Base-by-base conservation (phyloP, 2,113 vertebrate genomes). In the Leptobrachium leishanense region DNA sequence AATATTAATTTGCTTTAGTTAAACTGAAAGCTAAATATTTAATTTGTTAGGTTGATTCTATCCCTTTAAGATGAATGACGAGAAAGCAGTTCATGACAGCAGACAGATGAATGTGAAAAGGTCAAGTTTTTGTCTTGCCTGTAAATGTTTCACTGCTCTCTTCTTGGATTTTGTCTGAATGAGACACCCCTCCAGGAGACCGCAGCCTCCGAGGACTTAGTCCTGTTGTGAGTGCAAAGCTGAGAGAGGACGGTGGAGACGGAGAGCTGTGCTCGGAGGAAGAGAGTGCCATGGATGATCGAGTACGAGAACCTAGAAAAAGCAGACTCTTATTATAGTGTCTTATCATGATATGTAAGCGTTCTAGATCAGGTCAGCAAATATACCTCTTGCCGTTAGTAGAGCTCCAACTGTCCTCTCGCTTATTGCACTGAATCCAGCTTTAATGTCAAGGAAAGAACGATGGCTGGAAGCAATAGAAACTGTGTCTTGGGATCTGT, bases 271-370 rank as follows among this genome's bases (percentile, higher is more conserved):
- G 94, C 81, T 99, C 95, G 53, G 95, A 93, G 0, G 91, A 86
- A 0, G 94, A 96, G 39, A 98, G 96, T 0, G 97, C 97, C 1
- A 99, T 96, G 12, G 97, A 98, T 0, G 96, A 96, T 81, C 97
- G 88, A 5, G 95, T 97, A 83, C 97, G 92, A 84, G 96, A 92
- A 6, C 94, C 97, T 98, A 68, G 6, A 73, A 79, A 40, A 20
- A 71, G 68, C 31, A 12, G 43, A 11, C 8, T 39, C 6, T 12
- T 74, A 41, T 3, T 40, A 57, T 59, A 40, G 43, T 63, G 2
- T 3, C 13, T 15, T 62, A 39, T 15, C 46, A 70, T 8, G 31
- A 10, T 54, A 31, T 63, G 43, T 41, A 6, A 44, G 3, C 41
- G 4, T 43, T 5, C 20, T 53, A 31, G 15, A 64, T 2, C 9